phyloP scores from a whole-genome alignment of 1,140 invertebrate genomes.

The Ostrea edulis region DNA sequence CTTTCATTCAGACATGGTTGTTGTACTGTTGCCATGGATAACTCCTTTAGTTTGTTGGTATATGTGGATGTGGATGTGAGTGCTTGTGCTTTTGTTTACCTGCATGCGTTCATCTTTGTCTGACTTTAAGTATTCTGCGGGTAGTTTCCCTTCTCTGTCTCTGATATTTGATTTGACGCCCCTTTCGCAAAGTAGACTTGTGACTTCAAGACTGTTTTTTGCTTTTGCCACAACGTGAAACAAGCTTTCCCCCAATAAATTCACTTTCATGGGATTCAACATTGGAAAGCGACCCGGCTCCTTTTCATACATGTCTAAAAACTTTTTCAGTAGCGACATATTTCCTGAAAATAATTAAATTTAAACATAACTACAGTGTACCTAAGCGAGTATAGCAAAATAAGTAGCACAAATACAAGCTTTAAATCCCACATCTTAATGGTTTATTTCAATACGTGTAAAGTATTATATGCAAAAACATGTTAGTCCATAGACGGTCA shows the following conservation, averaged over 20 bases:
- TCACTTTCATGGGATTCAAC: slow-evolving; percentile 56
- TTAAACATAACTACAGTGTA: neutral
- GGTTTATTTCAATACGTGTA: no score
- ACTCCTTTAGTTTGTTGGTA: no score
- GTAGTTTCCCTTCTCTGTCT: slow-evolving; percentile 66
- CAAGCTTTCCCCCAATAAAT: slow-evolving; percentile 66
- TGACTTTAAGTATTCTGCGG: slow-evolving; percentile 64
- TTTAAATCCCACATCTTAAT: neutral
- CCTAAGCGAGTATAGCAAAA: neutral
- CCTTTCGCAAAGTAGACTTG: slow-evolving; percentile 64
- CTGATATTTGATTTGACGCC: slow-evolving; percentile 58
- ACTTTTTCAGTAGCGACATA: slow-evolving; percentile 63
- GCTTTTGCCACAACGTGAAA: slow-evolving; percentile 65
- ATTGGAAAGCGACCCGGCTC: slow-evolving; percentile 56
- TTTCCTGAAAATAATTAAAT: slow-evolving; percentile 53
- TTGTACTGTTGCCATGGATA: no score
- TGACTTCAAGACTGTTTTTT: slow-evolving; percentile 66
- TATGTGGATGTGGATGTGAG: no score
- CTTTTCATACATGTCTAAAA: slow-evolving; percentile 60
- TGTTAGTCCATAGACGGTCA: neutral
- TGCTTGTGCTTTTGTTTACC: neutral
- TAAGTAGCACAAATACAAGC: neutral
- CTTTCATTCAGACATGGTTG: no score
- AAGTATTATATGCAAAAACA: neutral
- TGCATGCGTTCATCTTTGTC: slow-evolving; percentile 67